Base-by-base conservation (phyloP, 2,797 vertebrate species). In the Atherinosoma microstoma region DNA sequence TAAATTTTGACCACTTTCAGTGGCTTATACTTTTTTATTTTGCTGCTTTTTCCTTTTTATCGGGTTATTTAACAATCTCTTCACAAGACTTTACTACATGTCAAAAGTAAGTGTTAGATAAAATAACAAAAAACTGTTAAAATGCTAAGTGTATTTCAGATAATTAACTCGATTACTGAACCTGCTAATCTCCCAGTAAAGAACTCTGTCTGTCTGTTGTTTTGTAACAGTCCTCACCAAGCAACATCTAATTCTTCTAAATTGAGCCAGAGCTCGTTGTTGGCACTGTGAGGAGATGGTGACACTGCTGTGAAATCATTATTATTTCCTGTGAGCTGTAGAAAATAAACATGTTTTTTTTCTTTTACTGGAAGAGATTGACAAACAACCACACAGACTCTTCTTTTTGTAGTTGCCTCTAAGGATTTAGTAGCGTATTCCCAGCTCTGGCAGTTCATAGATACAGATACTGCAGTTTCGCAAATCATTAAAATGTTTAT, bases 221-320 rank as follows among this genome's bases (percentile, higher is more conserved):
- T 76, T 53, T 64, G 42, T 45, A 45, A 45, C 80, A 27, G 78
- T 79, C 62, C 82, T 66, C 35, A 58, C 29, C 76, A 80, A 56
- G 70, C 67, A 34, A 60, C 59, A 60, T 83, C 75, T 75, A 74
- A 57, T 64, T 76, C 83, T 75, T 64, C 60, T 47, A 8, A 71
- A 70, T 83, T 84, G 72, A 83, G 51, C 36, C 54, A 12, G 69
- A 68, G 40, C 42, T 45, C 6, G 6, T 20, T 45, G 42, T 8
- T 45, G 42, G 42, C 18, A 18, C 42, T 20, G 15, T 40, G 16
- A 42, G 15, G 40, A 42, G 12, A 18, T 15, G 15, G 40, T 4
- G 54, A 54, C 67, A 53, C 49, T 67, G 64, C 67, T 58, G 58
- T 47, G 36, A 58, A 57, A 35, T 56, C 56, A n/a, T 60, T 35